These are phyloP conservation scores for Phanerotoma sp. DNA, from an alignment of 2,888 invertebrate genomes.

Conservation along the genomic window DNA sequence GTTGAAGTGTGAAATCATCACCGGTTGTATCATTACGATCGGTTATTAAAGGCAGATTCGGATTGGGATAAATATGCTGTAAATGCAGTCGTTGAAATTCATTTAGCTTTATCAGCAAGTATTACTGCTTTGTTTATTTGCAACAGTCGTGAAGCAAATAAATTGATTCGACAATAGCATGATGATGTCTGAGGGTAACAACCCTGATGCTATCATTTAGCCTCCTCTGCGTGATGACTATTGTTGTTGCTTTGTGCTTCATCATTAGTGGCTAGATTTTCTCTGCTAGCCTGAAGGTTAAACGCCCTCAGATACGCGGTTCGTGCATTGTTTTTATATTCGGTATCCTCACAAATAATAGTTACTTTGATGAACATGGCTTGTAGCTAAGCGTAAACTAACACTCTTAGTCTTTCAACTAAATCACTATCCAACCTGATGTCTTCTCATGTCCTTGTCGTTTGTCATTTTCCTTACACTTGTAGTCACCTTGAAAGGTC, in stretches of 20 bases:
- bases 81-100: slow-evolving; percentile 21
- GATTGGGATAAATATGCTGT: slow-evolving; percentile 20
- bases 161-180: slow-evolving; percentile 9
- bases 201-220: neutral
- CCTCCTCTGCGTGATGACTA: slow-evolving; percentile 1
- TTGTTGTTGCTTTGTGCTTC: neutral
- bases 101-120: no score
- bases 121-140: slow-evolving; percentile 12
- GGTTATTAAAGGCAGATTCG: no score
- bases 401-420: neutral
- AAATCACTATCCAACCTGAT: no score
- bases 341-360: neutral
- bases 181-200: neutral
- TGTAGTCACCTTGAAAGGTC: slow-evolving; percentile 7
- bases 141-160: slow-evolving; percentile 33
- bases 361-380: neutral
- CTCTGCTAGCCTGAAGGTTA: neutral
- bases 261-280: slow-evolving; percentile 4
- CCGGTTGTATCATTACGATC: no score
- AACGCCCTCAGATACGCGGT: neutral
- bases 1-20: slow-evolving; percentile 44
- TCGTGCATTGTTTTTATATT: neutral
- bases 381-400: neutral
- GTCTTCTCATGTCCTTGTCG: no score
- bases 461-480: neutral